Evolutionary conservation across 2,888 invertebrate species (phyloP).

Genomic region (Norana najaformis): DNA sequence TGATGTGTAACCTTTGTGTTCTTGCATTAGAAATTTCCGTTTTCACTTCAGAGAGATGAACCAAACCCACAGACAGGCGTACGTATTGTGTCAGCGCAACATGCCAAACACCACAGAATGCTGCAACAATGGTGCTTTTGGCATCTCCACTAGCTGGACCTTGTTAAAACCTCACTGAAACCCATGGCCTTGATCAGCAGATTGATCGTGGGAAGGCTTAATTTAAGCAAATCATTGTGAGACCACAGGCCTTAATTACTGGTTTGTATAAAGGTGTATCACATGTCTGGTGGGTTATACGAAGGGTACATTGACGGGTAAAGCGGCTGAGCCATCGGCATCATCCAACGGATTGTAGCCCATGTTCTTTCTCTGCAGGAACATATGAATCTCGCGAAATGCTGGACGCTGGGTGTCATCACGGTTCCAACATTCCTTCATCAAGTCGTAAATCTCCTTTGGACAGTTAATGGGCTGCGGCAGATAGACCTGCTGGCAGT

Average conservation of each 20-base stretch:
- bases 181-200: conserved; percentile 36
- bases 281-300: not conserved
- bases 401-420: conserved; percentile 79
- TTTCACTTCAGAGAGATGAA: not conserved
- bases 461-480: conserved; percentile 78
- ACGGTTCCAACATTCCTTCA: conserved; percentile 88
- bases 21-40: not conserved
- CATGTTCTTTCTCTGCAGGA: conserved; percentile 69
- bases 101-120: not conserved
- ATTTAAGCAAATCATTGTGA: conserved; percentile 1
- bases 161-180: not conserved
- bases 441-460: conserved; percentile 84
- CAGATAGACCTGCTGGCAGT: conserved; percentile 65
- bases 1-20: not conserved
- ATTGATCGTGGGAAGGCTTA: conserved; percentile 29
- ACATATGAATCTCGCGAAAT: conserved; percentile 85
- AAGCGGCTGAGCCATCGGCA: not conserved
- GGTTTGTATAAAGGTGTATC: not conserved
- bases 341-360: conserved; percentile 59
- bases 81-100: not conserved
- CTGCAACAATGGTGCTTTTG: not conserved
- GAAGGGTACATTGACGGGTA: conserved; percentile 1
- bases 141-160: not conserved
- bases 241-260: not conserved
- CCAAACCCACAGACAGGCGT: not conserved